Conservation (phyloP, 2,888 invertebrate species). For the Xanthia togata region DNA sequence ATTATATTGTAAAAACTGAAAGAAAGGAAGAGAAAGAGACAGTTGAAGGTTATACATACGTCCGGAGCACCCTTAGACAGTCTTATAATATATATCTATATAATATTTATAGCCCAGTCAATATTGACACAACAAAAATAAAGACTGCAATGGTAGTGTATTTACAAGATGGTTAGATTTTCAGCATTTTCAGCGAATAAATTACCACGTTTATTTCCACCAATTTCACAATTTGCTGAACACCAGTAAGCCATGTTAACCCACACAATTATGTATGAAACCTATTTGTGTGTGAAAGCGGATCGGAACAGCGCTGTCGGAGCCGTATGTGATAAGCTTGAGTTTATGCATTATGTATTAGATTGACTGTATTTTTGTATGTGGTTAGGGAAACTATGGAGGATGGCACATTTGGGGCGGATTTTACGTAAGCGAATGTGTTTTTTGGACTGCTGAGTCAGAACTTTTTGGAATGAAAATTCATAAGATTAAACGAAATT, state of each 20-base stretch:
- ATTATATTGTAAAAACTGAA: not conserved
- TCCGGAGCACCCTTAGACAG: no score
- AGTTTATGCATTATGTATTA: conserved; percentile 65
- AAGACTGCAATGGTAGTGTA: no score
- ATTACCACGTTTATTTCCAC: not conserved
- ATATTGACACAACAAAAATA: no score
- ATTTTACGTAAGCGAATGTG: conserved; percentile 17
- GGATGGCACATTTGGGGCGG: not conserved
- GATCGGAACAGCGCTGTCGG: conserved; percentile 37
- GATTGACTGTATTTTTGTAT: conserved; percentile 50
- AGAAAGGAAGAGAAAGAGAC: not conserved
- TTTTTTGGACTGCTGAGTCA: conserved; percentile 8
- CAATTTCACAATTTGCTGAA: conserved; percentile 11
- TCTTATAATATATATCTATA: no score
- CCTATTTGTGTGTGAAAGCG: conserved; percentile 54
- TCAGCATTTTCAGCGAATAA: no score
- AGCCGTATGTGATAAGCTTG: conserved; percentile 60
- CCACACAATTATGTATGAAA: conserved; percentile 54
- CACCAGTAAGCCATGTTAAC: conserved; percentile 17
- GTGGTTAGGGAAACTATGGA: conserved; percentile 25
- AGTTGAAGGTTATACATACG: not conserved
- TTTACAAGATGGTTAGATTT: no score
- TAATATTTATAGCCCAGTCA: no score
- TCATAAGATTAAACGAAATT: not conserved
- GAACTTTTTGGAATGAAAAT: not conserved